These are phyloP conservation scores for Eonycteris spelaea DNA, from an alignment of 2,113 vertebrate species.

Conservation along the genomic window DNA sequence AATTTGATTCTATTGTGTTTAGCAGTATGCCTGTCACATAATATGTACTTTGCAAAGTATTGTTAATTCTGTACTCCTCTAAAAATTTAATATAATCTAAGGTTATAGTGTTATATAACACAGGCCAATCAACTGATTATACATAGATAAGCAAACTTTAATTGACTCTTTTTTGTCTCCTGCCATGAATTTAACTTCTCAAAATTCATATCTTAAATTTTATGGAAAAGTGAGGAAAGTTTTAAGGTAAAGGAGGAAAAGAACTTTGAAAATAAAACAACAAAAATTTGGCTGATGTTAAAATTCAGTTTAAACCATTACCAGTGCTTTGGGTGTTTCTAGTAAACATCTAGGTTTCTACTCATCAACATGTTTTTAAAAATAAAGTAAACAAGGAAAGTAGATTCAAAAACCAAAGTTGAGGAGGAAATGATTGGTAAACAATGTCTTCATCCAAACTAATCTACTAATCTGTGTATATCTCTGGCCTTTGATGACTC, in stretches of 20 bases:
- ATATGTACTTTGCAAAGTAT: neutral
- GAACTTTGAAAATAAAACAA: constrained; percentile 19
- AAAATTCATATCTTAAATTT: neutral
- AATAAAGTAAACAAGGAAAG: neutral
- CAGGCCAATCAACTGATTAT: neutral
- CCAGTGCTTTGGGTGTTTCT: neutral
- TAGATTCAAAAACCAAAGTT: neutral
- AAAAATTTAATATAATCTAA: neutral
- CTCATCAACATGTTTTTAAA: neutral
- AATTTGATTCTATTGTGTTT: neutral
- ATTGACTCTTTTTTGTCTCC: neutral
- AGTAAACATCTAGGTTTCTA: neutral
- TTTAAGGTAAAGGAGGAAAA: neutral
- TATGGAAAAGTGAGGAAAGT: neutral
- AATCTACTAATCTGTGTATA: neutral
- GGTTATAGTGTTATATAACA: neutral
- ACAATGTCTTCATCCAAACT: neutral
- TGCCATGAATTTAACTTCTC: neutral
- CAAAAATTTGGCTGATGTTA: neutral
- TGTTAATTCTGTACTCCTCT: neutral
- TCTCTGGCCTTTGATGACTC: neutral
- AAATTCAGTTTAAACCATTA: neutral
- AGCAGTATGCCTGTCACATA: neutral
- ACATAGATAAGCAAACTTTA: neutral
- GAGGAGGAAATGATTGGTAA: neutral